A percentile compares a stretch with the other conserved stretches of the same genome.
These are phyloP conservation scores for Bradypodion pumilum DNA, from an alignment of 2,797 vertebrate genomes.

Conservation along the genomic window DNA sequence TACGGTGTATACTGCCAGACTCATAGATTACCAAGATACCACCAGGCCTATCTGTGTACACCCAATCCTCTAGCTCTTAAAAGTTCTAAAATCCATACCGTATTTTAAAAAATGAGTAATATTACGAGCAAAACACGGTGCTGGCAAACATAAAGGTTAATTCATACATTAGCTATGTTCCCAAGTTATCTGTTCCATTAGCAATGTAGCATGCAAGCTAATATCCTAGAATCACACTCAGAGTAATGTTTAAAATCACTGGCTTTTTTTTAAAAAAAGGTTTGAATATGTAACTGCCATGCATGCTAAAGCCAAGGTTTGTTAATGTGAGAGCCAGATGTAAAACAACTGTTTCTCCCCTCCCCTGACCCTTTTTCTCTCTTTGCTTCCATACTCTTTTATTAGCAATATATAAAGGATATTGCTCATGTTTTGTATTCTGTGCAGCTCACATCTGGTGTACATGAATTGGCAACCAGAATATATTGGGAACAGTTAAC, in stretches of 20 bases:
- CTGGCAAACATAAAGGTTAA: background rate
- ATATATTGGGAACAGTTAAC: conserved; percentile 10
- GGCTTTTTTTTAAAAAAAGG: background rate
- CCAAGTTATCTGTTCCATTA: background rate
- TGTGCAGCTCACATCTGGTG: background rate
- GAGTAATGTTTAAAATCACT: background rate
- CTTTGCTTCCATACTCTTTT: background rate
- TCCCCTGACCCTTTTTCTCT: too few relatives aligned
- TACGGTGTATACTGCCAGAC: too few relatives aligned
- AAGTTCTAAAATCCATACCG: background rate
- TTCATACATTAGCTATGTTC: background rate
- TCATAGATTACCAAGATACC: too few relatives aligned
- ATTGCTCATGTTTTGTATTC: background rate
- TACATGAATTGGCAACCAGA: conserved; percentile 3
- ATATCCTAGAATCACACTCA: background rate
- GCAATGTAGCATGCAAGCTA: background rate
- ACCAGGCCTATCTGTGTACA: background rate
- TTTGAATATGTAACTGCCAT: background rate
- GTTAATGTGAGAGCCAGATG: background rate
- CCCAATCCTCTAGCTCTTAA: background rate
- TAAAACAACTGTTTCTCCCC: background rate
- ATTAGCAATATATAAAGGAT: conserved; percentile 7
- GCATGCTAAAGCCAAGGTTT: background rate
- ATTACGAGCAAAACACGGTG: background rate
- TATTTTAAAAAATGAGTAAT: too few relatives aligned